phyloP scores from a whole-genome alignment of 2,888 invertebrate genomes.

The Microctonus hyperodae region DNA sequence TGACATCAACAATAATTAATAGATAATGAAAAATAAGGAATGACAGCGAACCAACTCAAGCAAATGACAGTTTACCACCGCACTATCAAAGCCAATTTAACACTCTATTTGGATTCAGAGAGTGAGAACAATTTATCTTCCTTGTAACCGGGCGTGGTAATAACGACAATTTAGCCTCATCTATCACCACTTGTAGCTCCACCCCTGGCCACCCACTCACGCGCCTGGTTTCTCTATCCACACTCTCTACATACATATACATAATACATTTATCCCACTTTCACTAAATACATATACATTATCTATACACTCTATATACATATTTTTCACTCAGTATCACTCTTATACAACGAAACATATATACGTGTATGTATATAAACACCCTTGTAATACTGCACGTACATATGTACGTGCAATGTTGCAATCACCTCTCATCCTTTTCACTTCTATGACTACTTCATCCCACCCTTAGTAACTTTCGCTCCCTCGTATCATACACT shows the following conservation, averaged over 20 bases:
- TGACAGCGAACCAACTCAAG: neutral
- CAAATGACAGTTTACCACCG: neutral
- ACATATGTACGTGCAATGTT: constrained; percentile 3
- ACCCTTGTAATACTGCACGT: constrained; percentile 6
- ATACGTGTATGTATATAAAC: constrained; percentile 45
- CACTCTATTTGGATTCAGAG: constrained; percentile 22
- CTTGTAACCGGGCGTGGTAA: constrained; percentile 47
- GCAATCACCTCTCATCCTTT: constrained; percentile 28
- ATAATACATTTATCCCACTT: constrained; percentile 23
- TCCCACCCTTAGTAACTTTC: constrained; percentile 21
- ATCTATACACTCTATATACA: neutral
- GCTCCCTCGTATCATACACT: constrained; percentile 9
- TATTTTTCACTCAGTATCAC: constrained; percentile 20
- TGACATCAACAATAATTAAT: neutral
- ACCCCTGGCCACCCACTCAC: constrained; percentile 51
- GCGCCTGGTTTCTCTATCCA: constrained; percentile 16
- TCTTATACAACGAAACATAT: constrained; percentile 44
- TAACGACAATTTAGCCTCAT: constrained; percentile 58
- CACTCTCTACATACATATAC: neutral
- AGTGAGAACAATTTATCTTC: constrained; percentile 40
- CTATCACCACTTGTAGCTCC: constrained; percentile 62
- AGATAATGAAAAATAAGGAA: neutral
- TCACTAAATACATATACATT: constrained; percentile 23
- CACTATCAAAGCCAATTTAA: neutral
- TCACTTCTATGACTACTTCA: constrained; percentile 16